Base-by-base conservation (phyloP, 1,140 invertebrate genomes). In the Myzus persicae region DNA sequence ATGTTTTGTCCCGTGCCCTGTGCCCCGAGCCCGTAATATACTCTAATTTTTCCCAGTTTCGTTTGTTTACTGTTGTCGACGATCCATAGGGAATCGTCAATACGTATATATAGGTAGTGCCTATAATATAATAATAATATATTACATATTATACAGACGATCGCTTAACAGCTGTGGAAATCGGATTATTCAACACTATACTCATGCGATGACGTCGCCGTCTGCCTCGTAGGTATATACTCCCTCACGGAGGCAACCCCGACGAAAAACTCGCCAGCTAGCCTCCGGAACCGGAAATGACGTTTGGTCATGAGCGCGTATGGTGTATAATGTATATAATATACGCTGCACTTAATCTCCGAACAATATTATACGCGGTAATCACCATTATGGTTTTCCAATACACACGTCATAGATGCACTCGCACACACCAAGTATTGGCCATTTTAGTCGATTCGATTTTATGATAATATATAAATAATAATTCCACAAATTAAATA, bases 141-240 rank as follows among this genome's bases (percentile, higher is more conserved):
- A 88, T 48, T 48, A 48, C n/a, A n/a, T 88, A 88, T n/a, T n/a
- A 31, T 87, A 44, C 5, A 36, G 48, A 44, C 31, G 14, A 84
- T 84, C 24, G 24, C 44, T 9, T 11, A 20, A 18, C 51, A 59
- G 40, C 88, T 59, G 88, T 38, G 40, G 31, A 90, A 90, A 90
- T 42, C 51, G 51, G 38, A 90, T 90, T 90, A 90, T 59, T 90
- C 51, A 90, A 42, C 40, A 76, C 59, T 76, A 67, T 67, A 76
- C 59, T 14, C n/a, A 76, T n/a, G n/a, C n/a, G 14, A 76, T 76
- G 14, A n/a, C 54, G 40, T 59, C 88, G 51, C 51, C 36, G 88
- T 89, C 48, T 59, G 51, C 38, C 88, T 11, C 51, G 38, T 59
- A 31, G 4, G 44, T 84, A 82, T 85, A 24, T 46, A 31, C 46